These are phyloP conservation scores for Noctua janthina DNA, from an alignment of 2,888 invertebrate genomes.

Conservation along the genomic window DNA sequence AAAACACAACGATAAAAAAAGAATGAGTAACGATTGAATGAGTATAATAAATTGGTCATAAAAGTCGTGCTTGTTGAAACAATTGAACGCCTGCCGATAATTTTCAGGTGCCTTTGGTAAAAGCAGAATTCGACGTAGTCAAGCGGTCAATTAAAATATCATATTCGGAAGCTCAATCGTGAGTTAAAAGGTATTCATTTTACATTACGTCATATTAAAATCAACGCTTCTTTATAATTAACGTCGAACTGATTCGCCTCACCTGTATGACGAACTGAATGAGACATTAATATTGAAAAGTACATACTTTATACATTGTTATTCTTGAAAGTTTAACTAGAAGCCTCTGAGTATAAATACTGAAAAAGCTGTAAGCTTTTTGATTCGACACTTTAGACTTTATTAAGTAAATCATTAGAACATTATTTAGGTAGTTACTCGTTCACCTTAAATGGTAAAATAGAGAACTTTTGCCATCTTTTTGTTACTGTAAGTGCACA, in stretches of 20 bases:
- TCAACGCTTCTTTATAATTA: not conserved
- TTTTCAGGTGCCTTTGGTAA: conserved; percentile 17
- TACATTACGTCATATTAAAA: conserved; percentile 5
- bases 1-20: conserved; percentile 23
- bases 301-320: not conserved
- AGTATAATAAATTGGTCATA: conserved; percentile 20
- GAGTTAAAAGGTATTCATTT: not conserved
- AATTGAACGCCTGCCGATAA: conserved; percentile 19
- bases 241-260: not conserved
- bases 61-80: conserved; percentile 10
- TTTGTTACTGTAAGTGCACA: no score
- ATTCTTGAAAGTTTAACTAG: not conserved
- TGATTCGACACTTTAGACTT: not conserved
- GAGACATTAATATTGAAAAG: not conserved
- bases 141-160: conserved; percentile 9
- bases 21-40: conserved; percentile 9
- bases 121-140: not conserved
- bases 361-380: not conserved
- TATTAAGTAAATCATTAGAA: not conserved
- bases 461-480: no score
- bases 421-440: not conserved
- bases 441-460: not conserved
- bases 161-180: conserved; percentile 9
- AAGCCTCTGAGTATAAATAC: not conserved
- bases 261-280: conserved; percentile 1